These are phyloP conservation scores for Premnoplex brunnescens DNA, from an alignment of 2,797 vertebrate species.

Conservation along the genomic window DNA sequence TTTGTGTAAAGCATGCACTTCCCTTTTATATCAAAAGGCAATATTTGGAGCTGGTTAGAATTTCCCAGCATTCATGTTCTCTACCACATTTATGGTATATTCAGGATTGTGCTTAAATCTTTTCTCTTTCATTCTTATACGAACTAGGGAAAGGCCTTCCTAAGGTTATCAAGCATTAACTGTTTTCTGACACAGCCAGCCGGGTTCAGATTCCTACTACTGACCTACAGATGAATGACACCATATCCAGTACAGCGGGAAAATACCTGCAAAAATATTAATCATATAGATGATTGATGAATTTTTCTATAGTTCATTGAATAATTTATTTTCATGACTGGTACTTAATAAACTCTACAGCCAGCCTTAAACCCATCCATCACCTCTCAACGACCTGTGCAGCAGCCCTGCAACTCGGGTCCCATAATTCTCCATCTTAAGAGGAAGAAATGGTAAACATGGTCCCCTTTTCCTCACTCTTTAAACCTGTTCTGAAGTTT, in stretches of 20 bases:
- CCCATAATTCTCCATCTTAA: neutral
- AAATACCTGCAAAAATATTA: constrained; percentile 1
- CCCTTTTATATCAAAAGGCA: neutral
- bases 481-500: neutral
- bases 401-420: neutral
- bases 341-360: neutral
- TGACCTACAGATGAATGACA: neutral
- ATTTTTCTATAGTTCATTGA: constrained; percentile 9
- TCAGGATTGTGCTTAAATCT: neutral
- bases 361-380: neutral
- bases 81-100: neutral
- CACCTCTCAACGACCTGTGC: neutral
- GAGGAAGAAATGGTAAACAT: neutral
- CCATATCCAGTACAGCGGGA: neutral
- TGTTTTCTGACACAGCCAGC: neutral
- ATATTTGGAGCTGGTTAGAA: neutral
- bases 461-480: neutral
- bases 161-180: neutral
- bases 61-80: neutral
- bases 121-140: neutral
- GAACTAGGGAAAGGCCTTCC: neutral
- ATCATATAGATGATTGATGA: neutral
- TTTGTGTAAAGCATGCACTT: neutral
- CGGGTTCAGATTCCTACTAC: neutral
- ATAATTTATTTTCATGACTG: constrained; percentile 30